Base-by-base conservation (phyloP, 2,113 vertebrate species). In the Brachypteracias leptosomus region DNA sequence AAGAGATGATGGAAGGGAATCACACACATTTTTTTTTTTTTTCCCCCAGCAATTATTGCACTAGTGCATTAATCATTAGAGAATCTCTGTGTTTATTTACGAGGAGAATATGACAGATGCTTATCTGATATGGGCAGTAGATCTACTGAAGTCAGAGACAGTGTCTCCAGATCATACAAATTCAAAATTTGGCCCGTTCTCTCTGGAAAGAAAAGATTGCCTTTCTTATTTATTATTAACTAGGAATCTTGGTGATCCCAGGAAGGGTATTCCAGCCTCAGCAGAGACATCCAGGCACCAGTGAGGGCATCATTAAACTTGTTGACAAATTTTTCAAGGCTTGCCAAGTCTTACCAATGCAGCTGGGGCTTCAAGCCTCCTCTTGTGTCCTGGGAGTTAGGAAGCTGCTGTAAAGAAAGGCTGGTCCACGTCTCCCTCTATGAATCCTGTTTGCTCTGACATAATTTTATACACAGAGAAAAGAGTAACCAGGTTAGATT, bases 11-110 rank as follows among this genome's bases (percentile, higher is more conserved):
- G 61, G 33, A 22, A 68, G 44, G 83, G 24, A 86, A 21, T 54
- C 28, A 29, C 13, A 49, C 10, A 22, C 12, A 1, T 16, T 21
- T 28, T 16, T 14, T 21, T 28, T 16, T 14, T 8, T 3, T 1
- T 1, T 2, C 2, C 6, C 15, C 11, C 35, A 52, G 38, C 3
- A 47, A 15, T 70, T 73, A 49, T 22, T 92, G 28, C 49, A 42
- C 10, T 7, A n/a, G 24, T 57, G 14, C 31, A 44, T 65, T 65
- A 79, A 44, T 35, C 19, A 35, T 20, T 61, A 71, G 40, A 76
- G 26, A 67, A 13, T 71, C 19, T 40, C 28, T 51, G 10, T 76
- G 20, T 62, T 66, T 77, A 17, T 81, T 62, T 74, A 28, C 16
- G 17, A 81, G 29, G 8, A 44, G 11, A 75, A 2, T 22, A 14